Conservation (phyloP, 2,797 vertebrate species). For the Enteromius treurensis region DNA sequence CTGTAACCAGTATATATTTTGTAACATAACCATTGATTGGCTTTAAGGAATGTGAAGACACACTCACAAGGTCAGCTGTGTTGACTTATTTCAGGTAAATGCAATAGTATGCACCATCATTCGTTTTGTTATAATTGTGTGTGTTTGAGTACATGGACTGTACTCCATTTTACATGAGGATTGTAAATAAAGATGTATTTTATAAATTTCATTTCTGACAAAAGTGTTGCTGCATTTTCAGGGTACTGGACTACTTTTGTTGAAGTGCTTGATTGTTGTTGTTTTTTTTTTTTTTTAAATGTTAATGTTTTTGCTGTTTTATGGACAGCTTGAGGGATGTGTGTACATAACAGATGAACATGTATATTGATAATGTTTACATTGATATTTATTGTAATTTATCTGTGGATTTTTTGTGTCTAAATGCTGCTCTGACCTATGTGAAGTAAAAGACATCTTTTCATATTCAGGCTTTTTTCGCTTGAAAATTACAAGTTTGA, state of each 20-base stretch:
- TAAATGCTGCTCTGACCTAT: conserved; percentile 66
- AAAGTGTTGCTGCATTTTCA: conserved; percentile 59
- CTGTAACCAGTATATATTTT: not conserved
- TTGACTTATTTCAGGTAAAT: conserved; percentile 28
- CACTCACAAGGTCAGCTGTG: not conserved
- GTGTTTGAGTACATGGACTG: conserved; percentile 35
- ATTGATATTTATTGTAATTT: conserved; percentile 69
- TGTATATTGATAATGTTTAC: conserved; percentile 71
- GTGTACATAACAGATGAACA: conserved; percentile 61
- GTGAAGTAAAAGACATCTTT: conserved; percentile 55
- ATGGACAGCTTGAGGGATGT: conserved; percentile 70
- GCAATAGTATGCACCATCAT: not conserved
- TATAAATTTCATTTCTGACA: conserved; percentile 46
- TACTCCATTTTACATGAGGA: conserved; percentile 31
- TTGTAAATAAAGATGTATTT: conserved; percentile 52
- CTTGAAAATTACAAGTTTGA: not conserved
- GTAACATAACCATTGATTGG: not conserved
- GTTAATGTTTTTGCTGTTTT: conserved; percentile 59
- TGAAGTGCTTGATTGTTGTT: conserved; percentile 20
- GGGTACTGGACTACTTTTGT: conserved; percentile 58
- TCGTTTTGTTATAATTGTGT: conserved; percentile 23
- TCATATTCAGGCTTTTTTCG: not conserved
- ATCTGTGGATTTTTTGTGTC: conserved; percentile 63
- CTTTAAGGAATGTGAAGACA: not conserved
- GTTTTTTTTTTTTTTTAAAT: conserved; percentile 54